These are phyloP conservation scores for Amphipyra berbera DNA, from an alignment of 2,888 invertebrate species.

Conservation along the genomic window DNA sequence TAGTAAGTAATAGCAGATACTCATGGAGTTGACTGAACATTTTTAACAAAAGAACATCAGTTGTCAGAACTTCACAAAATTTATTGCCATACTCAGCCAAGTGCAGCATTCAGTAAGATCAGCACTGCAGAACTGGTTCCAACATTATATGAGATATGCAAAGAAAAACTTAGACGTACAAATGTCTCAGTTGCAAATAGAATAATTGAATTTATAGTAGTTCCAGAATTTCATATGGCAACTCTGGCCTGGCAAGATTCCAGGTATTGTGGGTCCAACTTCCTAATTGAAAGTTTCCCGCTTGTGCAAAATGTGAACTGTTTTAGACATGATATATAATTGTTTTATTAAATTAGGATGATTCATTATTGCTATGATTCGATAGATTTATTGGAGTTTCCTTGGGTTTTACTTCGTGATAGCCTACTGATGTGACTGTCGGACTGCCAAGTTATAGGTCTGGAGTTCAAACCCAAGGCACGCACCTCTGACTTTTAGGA, in stretches of 20 bases:
- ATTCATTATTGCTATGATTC: conserved; percentile 50
- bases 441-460: no score
- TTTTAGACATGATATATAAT: conserved; percentile 65
- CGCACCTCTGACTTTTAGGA: no score
- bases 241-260: conserved; percentile 67
- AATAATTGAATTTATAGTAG: conserved; percentile 79
- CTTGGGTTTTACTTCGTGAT: no score
- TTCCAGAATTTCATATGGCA: conserved; percentile 65
- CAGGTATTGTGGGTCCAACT: conserved; percentile 73
- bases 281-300: conserved; percentile 76
- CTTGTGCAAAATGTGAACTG: conserved; percentile 61
- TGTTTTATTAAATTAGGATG: conserved; percentile 57
- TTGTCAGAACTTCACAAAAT: conserved; percentile 21
- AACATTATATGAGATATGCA: conserved; percentile 33
- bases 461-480: no score
- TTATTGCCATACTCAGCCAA: conserved; percentile 25
- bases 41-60: conserved; percentile 12
- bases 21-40: not conserved
- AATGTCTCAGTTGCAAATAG: conserved; percentile 67
- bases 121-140: conserved; percentile 26
- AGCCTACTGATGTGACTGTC: no score
- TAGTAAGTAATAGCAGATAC: no score
- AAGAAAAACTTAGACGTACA: conserved; percentile 65
- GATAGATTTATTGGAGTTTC: conserved; percentile 38
- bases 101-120: conserved; percentile 22